phyloP scores from a whole-genome alignment of 2,113 vertebrate genomes.

The Macroglossus sobrinus region DNA sequence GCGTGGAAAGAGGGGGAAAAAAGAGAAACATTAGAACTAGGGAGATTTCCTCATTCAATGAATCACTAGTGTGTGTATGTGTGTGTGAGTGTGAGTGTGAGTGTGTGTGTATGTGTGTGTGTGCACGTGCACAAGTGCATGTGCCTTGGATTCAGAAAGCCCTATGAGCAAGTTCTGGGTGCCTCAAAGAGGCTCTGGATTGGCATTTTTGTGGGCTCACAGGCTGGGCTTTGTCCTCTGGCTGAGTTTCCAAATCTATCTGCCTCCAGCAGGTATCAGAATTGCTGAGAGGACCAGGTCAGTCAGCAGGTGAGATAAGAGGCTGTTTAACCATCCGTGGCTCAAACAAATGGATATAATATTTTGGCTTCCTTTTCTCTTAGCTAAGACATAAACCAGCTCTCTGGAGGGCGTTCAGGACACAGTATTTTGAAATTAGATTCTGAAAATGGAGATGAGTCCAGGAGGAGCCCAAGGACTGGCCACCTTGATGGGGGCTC shows the following conservation, averaged over 20 bases:
- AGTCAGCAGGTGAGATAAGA: neutral
- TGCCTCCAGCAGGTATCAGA: neutral
- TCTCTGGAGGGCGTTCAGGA: neutral
- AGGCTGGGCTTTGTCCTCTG: neutral
- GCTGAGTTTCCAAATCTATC: neutral
- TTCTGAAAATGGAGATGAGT: neutral
- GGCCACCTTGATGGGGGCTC: neutral
- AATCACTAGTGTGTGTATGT: neutral
- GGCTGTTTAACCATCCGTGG: neutral
- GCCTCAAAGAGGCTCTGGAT: neutral
- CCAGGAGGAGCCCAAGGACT: neutral
- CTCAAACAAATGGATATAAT: slow-evolving; percentile 6
- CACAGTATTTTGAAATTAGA: neutral
- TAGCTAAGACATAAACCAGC: neutral
- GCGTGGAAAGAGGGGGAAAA: neutral
- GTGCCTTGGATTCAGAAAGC: neutral
- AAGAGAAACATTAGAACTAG: neutral
- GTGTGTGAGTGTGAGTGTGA: too few relatives aligned
- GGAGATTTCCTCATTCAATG: neutral
- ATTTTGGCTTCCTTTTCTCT: neutral
- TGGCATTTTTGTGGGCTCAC: neutral
- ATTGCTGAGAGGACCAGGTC: neutral
- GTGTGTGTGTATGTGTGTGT: neutral
- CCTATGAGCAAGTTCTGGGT: neutral
- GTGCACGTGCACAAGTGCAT: too few relatives aligned